Conservation (phyloP, 2,888 invertebrate species). For the Thalpophila matura region DNA sequence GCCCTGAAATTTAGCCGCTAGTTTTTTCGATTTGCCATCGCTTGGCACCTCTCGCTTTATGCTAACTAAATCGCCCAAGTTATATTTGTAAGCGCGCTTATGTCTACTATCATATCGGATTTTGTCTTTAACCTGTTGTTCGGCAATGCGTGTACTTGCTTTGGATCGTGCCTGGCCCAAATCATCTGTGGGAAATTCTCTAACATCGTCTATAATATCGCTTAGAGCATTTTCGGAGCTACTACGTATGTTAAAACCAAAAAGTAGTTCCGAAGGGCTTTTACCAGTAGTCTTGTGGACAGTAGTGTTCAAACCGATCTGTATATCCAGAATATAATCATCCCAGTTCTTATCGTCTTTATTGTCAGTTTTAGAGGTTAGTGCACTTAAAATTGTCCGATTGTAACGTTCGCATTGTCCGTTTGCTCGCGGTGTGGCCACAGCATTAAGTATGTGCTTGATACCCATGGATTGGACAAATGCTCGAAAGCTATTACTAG, state of each 20-base stretch:
- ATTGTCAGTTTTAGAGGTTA: too few species aligned
- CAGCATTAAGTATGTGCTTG: not conserved
- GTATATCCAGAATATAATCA: too few species aligned
- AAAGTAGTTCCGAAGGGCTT: constrained; percentile 1
- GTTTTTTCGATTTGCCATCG: too few species aligned
- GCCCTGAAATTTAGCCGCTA: too few species aligned
- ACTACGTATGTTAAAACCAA: constrained; percentile 1
- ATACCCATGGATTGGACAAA: not conserved
- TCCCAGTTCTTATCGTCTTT: too few species aligned
- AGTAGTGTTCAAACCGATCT: not conserved
- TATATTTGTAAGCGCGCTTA: not conserved
- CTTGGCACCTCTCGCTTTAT: constrained; percentile 1
- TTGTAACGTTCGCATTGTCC: not conserved
- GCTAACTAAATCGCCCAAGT: not conserved
- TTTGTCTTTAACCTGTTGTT: not conserved
- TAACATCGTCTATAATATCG: not conserved
- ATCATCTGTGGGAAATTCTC: not conserved
- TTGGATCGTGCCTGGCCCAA: not conserved
- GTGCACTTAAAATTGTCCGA: not conserved
- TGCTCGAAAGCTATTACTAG: not conserved
- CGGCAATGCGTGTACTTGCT: not conserved
- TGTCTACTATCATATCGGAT: not conserved
- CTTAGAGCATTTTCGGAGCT: not conserved
- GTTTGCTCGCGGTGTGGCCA: not conserved
- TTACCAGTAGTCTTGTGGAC: not conserved